Evolutionary conservation across 2,113 vertebrate genomes (phyloP), one percentile per base, ranked within the genome.

Genomic region (Acrocephalus arundinaceus): DNA sequence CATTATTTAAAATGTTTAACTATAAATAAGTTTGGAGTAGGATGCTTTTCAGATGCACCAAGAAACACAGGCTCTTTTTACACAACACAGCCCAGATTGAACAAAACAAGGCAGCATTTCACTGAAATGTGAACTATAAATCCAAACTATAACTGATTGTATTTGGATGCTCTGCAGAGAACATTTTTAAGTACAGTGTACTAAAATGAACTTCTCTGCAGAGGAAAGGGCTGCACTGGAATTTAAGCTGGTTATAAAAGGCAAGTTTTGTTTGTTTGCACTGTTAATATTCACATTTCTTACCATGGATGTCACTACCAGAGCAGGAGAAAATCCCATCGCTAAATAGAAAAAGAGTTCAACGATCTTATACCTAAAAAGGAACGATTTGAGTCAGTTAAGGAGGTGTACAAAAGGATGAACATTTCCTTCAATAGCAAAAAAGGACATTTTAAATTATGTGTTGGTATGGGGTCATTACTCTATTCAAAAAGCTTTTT

Each of bases 231-330:
- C 28, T 74, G 31, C 41, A 68, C 62, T 78, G 61, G 46, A 88
- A 78, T 30, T 81, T 24, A 49, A 78, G 51, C 10, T 88, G 41
- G 41, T 79, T 51, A 46, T 59, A 80, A 93, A 92, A 90, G 51
- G 58, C 31, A 96, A 66, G 35, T 27, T 33, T 18, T 72, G 27
- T 51, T 61, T 63, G 65, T 57, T 58, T 92, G 61, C 37, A 80
- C 57, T 11, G 46, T 81, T 55, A 83, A 59, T 1, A 73, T 91
- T 87, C 76, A 46, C 61, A 72, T 85, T 96, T 94, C 98, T 98
- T 98, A 99, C 99, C 99, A 99, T 99, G 41, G 99, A 99, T 15
- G 99, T 99, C 91, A 99, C 98, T n/a, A 99, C 99, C 70, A 98
- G 98, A 52, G 99, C 99, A 41, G 99, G 99, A 94, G 99, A 99